A percentile compares a stretch with the other conserved stretches of the same genome.
Conservation (phyloP, 1,140 invertebrate species). For the Paralvinella palmiformis region DNA sequence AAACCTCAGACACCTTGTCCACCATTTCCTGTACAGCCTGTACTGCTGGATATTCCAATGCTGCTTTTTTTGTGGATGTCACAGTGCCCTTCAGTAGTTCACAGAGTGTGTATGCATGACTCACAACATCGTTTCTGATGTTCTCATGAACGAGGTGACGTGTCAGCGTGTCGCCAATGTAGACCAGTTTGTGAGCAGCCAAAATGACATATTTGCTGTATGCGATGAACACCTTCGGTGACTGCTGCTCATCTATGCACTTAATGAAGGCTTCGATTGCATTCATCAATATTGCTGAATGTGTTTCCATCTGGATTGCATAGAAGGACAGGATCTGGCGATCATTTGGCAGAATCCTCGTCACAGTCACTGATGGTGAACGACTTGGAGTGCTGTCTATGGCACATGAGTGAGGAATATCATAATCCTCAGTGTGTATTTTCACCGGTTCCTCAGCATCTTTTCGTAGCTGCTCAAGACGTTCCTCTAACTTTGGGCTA, state of each 20-base stretch:
- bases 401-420: too few relatives aligned
- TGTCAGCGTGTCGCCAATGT: slow-evolving; percentile 88
- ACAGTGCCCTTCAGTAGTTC: slow-evolving; percentile 78
- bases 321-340: slow-evolving; percentile 76
- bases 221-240: slow-evolving; percentile 85
- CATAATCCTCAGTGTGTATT: not conserved
- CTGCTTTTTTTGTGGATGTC: slow-evolving; percentile 80
- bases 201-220: slow-evolving; percentile 91
- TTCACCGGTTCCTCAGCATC: slow-evolving; percentile 7
- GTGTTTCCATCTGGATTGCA: slow-evolving; percentile 72
- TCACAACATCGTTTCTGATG: slow-evolving; percentile 65
- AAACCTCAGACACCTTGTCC: slow-evolving; percentile 76
- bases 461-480: not conserved
- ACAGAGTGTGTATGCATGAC: slow-evolving; percentile 75
- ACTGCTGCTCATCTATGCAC: slow-evolving; percentile 85
- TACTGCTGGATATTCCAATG: slow-evolving; percentile 82
- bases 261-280: slow-evolving; percentile 86
- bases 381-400: too few relatives aligned
- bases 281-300: slow-evolving; percentile 74
- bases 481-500: not conserved
- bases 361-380: not conserved
- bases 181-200: slow-evolving; percentile 84
- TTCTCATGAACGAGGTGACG: slow-evolving; percentile 62
- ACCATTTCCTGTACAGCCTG: slow-evolving; percentile 89
- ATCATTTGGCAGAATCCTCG: slow-evolving; percentile 1